Base-by-base conservation (phyloP, 2,113 vertebrate genomes). In the Falco punctatus region DNA sequence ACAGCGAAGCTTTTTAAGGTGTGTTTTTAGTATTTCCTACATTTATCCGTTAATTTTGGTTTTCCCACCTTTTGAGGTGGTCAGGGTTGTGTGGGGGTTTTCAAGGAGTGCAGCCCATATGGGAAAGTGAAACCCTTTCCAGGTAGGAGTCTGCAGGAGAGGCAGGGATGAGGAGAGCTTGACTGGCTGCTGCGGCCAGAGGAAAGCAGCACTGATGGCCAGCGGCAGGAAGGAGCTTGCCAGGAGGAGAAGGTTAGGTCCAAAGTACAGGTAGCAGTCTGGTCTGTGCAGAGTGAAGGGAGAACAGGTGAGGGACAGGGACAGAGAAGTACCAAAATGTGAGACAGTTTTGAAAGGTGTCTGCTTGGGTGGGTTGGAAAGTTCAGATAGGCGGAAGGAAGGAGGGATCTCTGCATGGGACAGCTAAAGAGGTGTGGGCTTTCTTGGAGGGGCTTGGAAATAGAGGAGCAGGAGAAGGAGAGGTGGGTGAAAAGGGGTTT, bases 271-370 rank as follows among this genome's bases (percentile, higher is more conserved):
- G 13, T 9, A 49, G 12, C 16, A 21, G 10, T 30, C 42, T 65
- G 66, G 12, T 77, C 33, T 38, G 4, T 17, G 33, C 46, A n/a
- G 67, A 40, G 13, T 17, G 23, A 38, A 64, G 77, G 51, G 13
- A 42, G 4, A 26, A 38, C 7, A 61, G 33, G 9, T 15, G 5
- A 73, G 28, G 33, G 18, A 24, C 0, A 2, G 30, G 6, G 20
- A 13, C 21, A 48, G 54, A 86, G 35, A 64, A 83, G 13, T 40
- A 28, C 20, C 8, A 49, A 64, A 35, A 26, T 23, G 26, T 13
- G 64, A 57, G 18, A 13, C 18, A 32, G 19, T 73, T 83, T 65
- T 84, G 23, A 84, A 54, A 70, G 70, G 21, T 20, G 15, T 55
- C 30, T 86, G 21, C 23, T 61, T 73, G 28, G 24, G 54, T 35